These are phyloP conservation scores for Chrysaora quinquecirrha DNA, from an alignment of 30 jellyfish, hydroid and myxozoan genomes.

Conservation along the genomic window DNA sequence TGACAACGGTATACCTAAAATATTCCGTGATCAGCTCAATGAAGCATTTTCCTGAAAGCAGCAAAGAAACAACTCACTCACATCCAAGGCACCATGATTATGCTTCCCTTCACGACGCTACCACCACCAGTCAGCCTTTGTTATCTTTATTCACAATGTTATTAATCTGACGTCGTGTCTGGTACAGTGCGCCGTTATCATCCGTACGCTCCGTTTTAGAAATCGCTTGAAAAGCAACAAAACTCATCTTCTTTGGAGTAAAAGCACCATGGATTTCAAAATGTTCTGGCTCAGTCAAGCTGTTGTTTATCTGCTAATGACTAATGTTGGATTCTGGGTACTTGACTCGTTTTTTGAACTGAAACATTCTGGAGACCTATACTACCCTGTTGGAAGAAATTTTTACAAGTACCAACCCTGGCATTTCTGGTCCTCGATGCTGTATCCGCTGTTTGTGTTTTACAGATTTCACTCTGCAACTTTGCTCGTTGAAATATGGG, in stretches of 20 bases:
- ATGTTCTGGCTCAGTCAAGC: constrained; percentile 32
- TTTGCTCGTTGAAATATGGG: constrained; percentile 32
- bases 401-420: constrained; percentile 19
- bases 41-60: constrained; percentile 12
- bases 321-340: constrained; percentile 61
- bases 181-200: constrained; percentile 17
- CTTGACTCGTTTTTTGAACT: constrained; percentile 56
- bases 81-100: background rate
- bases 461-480: constrained; percentile 63
- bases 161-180: background rate
- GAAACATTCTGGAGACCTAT: background rate
- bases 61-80: background rate
- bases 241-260: constrained; percentile 2
- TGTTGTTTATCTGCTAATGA: constrained; percentile 23
- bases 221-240: background rate
- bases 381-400: constrained; percentile 27
- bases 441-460: constrained; percentile 36
- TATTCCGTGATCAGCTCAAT: constrained; percentile 27
- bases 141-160: constrained; percentile 15
- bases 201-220: constrained; percentile 36
- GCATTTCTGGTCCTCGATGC: constrained; percentile 21
- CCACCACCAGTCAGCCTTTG: background rate
- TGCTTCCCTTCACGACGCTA: background rate
- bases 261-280: background rate
- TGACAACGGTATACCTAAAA: constrained; percentile 10